Percentiles rank a stretch among this genome's conserved stretches.
Conservation (phyloP, 2,888 invertebrate species). For the Phengaris arion region DNA sequence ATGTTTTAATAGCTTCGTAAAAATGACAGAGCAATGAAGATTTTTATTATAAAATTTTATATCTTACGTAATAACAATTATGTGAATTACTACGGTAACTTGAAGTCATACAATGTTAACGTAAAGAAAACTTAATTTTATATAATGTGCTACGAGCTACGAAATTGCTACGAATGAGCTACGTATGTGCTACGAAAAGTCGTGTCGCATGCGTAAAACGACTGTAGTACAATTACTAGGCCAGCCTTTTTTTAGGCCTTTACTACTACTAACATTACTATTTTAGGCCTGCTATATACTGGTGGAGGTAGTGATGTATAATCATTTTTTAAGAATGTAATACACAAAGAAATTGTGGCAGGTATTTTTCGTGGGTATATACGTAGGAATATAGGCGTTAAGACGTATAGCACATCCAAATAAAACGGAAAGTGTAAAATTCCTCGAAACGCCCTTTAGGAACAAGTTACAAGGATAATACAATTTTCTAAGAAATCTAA, state of each 20-base stretch:
- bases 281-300: too few species aligned
- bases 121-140: neutral
- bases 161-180: neutral
- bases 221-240: too few species aligned
- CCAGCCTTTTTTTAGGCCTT: too few species aligned
- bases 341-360: too few species aligned
- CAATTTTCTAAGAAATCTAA: neutral
- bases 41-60: slow-evolving; percentile 22
- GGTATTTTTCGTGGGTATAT: too few species aligned
- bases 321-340: too few species aligned
- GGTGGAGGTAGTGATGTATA: too few species aligned
- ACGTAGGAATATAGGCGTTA: too few species aligned
- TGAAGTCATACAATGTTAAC: neutral
- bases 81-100: neutral
- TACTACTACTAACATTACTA: too few species aligned
- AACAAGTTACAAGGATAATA: neutral
- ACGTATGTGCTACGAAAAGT: neutral
- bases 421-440: neutral
- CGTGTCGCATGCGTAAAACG: neutral
- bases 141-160: neutral
- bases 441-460: neutral
- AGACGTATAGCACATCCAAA: neutral
- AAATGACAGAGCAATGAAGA: slow-evolving; percentile 14
- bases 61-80: neutral
- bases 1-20: slow-evolving; percentile 25